Conservation (phyloP, 2,888 invertebrate genomes). For the Machimus atricapillus region DNA sequence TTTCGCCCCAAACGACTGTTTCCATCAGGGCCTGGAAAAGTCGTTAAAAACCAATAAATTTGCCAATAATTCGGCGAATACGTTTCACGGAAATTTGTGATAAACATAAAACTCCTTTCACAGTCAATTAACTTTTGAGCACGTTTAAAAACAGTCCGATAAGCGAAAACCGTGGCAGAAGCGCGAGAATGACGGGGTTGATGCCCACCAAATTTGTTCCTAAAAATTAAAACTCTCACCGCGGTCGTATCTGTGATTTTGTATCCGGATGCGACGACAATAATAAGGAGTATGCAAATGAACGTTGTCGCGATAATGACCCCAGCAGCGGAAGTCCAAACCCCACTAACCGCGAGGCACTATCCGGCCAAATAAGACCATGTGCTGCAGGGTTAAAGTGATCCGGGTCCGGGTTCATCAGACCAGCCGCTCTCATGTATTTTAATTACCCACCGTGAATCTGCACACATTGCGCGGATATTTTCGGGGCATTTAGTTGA, state of each 20-base stretch:
- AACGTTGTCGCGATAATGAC: not conserved
- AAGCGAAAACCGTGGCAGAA: not conserved
- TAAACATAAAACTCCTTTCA: not conserved
- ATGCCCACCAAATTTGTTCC: not conserved
- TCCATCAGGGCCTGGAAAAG: not conserved
- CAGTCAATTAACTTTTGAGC: slow-evolving; percentile 8
- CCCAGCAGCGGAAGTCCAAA: not conserved
- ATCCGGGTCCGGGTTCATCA: not conserved
- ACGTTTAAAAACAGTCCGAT: not conserved
- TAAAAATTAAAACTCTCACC: not conserved
- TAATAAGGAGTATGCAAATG: slow-evolving; percentile 4
- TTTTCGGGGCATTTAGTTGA: not conserved
- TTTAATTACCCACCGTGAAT: not conserved
- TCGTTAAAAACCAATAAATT: slow-evolving; percentile 4
- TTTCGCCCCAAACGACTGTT: not conserved
- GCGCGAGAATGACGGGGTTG: not conserved
- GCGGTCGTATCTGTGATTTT: not conserved
- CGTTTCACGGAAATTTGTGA: not conserved
- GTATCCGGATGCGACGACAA: not conserved
- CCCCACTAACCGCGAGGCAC: not conserved
- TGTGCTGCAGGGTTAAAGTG: not conserved
- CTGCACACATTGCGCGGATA: not conserved
- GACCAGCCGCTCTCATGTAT: not conserved
- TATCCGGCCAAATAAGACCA: not conserved
- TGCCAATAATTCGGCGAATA: not conserved